Evolutionary conservation across 1,140 invertebrate genomes (phyloP).

Genomic region (Ooceraea biroi): DNA sequence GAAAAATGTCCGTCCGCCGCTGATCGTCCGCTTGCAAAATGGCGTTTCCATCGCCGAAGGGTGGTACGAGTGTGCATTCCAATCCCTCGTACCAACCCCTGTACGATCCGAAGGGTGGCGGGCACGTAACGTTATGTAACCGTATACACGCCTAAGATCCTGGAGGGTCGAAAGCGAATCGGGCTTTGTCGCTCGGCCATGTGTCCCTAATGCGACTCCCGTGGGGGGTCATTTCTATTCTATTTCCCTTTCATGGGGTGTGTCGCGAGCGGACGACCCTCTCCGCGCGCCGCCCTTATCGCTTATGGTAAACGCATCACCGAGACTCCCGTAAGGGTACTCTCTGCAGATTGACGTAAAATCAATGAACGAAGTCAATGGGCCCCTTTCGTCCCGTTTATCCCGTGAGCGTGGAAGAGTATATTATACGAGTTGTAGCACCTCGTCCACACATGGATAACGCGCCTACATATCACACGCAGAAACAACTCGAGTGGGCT

Average conservation of each 20-base stretch:
- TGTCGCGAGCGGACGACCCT: conserved; percentile 76
- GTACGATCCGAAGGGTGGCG: conserved; percentile 72
- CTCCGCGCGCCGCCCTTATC: conserved; percentile 78
- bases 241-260: conserved; percentile 84
- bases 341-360: conserved; percentile 85
- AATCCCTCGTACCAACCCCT: conserved; percentile 79
- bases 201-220: conserved; percentile 86
- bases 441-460: conserved; percentile 64
- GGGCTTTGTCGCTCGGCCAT: conserved; percentile 85
- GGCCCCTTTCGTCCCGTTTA: conserved; percentile 71
- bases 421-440: conserved; percentile 67
- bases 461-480: conserved; percentile 67
- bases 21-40: conserved; percentile 76
- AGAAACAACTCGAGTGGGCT: conserved; percentile 39
- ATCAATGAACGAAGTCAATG: conserved; percentile 87
- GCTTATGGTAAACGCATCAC: conserved; percentile 86
- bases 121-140: conserved; percentile 83
- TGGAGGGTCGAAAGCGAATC: conserved; percentile 79
- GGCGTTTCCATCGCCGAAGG: conserved; percentile 77
- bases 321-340: conserved; percentile 83
- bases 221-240: conserved; percentile 86
- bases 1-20: conserved; percentile 67
- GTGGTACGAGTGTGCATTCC: conserved; percentile 78
- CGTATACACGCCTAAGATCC: conserved; percentile 84
- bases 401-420: conserved; percentile 50